These are phyloP conservation scores for Dicrurus megarhynchus DNA, from an alignment of 2,113 vertebrate genomes.

Conservation along the genomic window DNA sequence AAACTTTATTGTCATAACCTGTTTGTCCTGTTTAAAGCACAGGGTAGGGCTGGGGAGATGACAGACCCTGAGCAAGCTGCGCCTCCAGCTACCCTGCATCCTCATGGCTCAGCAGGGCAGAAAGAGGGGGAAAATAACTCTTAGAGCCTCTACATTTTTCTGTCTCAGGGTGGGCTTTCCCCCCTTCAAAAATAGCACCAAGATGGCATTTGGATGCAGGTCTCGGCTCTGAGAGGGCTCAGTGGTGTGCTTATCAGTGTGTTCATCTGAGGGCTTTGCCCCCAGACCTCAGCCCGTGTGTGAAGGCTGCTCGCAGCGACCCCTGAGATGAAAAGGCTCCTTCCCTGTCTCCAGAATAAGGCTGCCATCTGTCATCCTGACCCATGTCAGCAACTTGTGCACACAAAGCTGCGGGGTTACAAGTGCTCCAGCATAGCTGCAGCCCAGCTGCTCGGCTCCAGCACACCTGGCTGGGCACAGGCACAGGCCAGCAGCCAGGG, in stretches of 20 bases:
- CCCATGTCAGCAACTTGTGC: rapidly evolving
- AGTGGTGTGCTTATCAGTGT: background rate
- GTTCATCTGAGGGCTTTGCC: background rate
- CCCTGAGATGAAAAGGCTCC: background rate
- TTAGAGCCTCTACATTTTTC: background rate
- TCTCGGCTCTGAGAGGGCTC: background rate
- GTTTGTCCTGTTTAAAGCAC: constrained; percentile 61
- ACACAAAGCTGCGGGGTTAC: rapidly evolving
- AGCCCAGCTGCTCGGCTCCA: background rate
- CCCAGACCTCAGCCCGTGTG: background rate
- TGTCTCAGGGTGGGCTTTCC: background rate
- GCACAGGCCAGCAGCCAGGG: background rate
- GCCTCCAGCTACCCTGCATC: constrained; percentile 27
- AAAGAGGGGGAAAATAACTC: background rate
- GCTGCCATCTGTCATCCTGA: background rate
- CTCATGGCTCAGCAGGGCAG: background rate
- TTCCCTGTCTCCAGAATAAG: background rate
- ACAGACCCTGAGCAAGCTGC: background rate
- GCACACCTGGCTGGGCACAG: background rate
- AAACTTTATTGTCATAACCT: constrained; percentile 58
- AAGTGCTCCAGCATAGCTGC: background rate
- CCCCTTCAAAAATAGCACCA: background rate
- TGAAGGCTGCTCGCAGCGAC: background rate
- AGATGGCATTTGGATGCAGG: background rate
- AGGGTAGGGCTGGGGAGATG: constrained; percentile 46